Conservation (phyloP, 2,888 invertebrate species). For the Eristalis arbustorum region DNA sequence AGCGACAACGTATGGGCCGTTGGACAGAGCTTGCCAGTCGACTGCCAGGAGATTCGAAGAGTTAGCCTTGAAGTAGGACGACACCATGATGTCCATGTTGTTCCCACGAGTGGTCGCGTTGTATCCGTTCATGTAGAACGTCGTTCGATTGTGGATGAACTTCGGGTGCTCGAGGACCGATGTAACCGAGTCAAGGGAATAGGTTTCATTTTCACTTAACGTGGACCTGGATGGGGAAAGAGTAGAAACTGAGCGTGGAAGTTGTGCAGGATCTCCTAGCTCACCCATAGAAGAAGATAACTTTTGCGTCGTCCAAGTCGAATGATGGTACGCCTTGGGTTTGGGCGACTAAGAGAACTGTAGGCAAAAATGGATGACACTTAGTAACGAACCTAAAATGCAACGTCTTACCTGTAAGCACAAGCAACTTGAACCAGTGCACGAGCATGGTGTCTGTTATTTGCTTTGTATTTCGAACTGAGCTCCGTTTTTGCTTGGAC, state of each 20-base stretch:
- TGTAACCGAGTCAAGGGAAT: background rate
- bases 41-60: background rate
- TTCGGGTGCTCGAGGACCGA: background rate
- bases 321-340: background rate
- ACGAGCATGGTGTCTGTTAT: background rate
- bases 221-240: background rate
- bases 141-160: background rate
- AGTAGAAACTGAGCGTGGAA: background rate
- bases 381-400: background rate
- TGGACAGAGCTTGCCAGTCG: background rate
- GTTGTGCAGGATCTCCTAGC: background rate
- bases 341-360: background rate
- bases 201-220: background rate
- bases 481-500: too few species aligned
- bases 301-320: conserved; percentile 9
- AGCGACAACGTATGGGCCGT: background rate
- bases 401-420: background rate
- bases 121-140: background rate
- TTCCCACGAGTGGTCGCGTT: too few species aligned
- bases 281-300: conserved; percentile 46
- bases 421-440: background rate
- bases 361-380: background rate
- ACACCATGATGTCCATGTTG: background rate
- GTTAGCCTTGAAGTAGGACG: background rate
- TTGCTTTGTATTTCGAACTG: background rate